A percentile compares a stretch with the other conserved stretches of the same genome.
These are phyloP conservation scores for Selene dorsalis DNA, from an alignment of 2,797 vertebrate species.

Conservation along the genomic window DNA sequence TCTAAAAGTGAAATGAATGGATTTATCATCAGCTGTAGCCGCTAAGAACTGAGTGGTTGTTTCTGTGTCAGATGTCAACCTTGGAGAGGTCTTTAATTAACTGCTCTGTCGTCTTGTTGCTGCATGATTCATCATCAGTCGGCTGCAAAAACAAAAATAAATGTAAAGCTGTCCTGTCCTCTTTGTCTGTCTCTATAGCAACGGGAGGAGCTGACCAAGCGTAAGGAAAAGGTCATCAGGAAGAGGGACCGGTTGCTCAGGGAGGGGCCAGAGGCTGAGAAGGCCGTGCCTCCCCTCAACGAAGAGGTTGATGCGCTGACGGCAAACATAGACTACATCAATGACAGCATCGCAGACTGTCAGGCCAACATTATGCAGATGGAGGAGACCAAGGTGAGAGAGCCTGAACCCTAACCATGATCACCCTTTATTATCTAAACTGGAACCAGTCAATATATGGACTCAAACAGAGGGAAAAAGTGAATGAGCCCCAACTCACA, in stretches of 20 bases:
- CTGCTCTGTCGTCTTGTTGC: background rate
- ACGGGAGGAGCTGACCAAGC: slow-evolving; percentile 97
- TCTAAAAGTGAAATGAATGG: background rate
- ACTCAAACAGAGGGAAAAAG: background rate
- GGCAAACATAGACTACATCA: slow-evolving; percentile 98
- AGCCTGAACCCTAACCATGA: background rate
- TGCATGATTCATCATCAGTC: background rate
- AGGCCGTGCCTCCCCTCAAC: slow-evolving; percentile 85
- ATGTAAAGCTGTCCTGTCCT: background rate
- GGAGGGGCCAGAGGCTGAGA: slow-evolving; percentile 88
- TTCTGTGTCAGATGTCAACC: background rate
- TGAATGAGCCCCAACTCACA: background rate
- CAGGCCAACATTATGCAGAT: slow-evolving; percentile 99
- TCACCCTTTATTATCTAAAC: background rate
- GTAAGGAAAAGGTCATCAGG: slow-evolving; percentile 92
- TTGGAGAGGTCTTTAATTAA: background rate
- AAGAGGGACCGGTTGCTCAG: slow-evolving; percentile 87
- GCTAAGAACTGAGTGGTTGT: background rate
- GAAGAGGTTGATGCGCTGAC: slow-evolving; percentile 94
- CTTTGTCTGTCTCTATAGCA: slow-evolving; percentile 81
- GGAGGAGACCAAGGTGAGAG: slow-evolving; percentile 93
- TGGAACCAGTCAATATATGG: no score
- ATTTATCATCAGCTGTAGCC: background rate
- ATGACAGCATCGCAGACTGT: slow-evolving; percentile 96
- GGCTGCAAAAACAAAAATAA: background rate